These are phyloP conservation scores for Tachyglossus aculeatus DNA, from an alignment of 2,797 vertebrate species.

Conservation along the genomic window DNA sequence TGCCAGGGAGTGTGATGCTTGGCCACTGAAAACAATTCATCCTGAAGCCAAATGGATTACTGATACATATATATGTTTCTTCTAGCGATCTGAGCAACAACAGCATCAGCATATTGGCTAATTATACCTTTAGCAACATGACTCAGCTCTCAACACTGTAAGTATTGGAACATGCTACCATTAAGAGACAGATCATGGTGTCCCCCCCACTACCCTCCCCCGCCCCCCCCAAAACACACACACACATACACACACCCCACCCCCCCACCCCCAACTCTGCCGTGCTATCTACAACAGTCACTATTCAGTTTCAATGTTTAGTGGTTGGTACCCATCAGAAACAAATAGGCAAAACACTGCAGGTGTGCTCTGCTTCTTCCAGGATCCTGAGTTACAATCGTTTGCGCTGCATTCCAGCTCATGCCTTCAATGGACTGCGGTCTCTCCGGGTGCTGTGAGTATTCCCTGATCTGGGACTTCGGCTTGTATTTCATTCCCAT, in stretches of 20 bases:
- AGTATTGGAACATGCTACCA: slow-evolving; percentile 66
- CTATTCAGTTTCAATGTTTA: background rate
- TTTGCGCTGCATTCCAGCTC: slow-evolving; percentile 91
- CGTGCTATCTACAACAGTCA: too few relatives aligned
- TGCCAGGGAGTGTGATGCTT: background rate
- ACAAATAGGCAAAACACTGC: background rate
- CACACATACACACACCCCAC: too few relatives aligned
- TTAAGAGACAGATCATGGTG: background rate
- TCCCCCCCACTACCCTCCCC: background rate
- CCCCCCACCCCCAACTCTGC: too few relatives aligned
- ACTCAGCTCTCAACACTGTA: slow-evolving; percentile 95
- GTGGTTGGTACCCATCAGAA: background rate
- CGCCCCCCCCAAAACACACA: background rate
- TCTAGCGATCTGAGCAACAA: slow-evolving; percentile 97
- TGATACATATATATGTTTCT: slow-evolving; percentile 20
- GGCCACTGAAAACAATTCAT: background rate
- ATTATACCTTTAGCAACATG: slow-evolving; percentile 95
- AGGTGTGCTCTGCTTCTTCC: slow-evolving; percentile 34
- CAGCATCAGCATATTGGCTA: slow-evolving; percentile 88
- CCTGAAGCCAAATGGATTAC: background rate
- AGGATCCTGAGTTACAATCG: slow-evolving; percentile 98
- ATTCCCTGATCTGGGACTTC: background rate
- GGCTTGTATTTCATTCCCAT: too few relatives aligned
- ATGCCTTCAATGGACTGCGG: slow-evolving; percentile 90
- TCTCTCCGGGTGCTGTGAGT: slow-evolving; percentile 96